Conservation (phyloP, 2,888 invertebrate species). For the Calameuta filiformis region DNA sequence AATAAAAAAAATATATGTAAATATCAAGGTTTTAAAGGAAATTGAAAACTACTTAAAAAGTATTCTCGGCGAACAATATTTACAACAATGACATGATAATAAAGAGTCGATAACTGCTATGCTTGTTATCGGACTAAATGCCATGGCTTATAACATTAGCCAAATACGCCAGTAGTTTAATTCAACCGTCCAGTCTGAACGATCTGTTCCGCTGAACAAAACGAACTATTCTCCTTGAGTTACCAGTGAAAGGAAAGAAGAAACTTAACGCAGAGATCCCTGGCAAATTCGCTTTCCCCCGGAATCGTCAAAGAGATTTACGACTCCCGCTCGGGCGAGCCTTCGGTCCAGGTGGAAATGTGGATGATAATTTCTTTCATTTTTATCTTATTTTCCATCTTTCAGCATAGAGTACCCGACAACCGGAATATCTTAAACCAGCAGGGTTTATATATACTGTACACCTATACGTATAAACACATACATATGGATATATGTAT, state of each 20-base stretch:
- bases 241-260: constrained; percentile 11
- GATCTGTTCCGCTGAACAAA: background rate
- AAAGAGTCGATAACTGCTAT: background rate
- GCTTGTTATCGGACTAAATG: background rate
- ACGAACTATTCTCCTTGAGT: constrained; percentile 1
- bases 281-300: background rate
- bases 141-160: background rate
- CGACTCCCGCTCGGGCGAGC: background rate
- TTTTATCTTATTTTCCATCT: background rate
- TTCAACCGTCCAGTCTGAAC: background rate
- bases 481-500: background rate
- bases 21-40: background rate
- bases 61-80: background rate
- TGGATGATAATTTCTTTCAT: background rate
- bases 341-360: background rate
- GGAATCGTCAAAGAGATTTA: constrained; percentile 7
- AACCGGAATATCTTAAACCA: background rate
- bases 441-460: background rate
- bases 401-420: background rate
- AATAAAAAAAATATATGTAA: background rate
- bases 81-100: background rate
- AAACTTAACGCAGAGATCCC: constrained; percentile 1
- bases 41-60: background rate
- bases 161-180: background rate
- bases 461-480: background rate